These are phyloP conservation scores for Ivindomyrus marchei DNA, from an alignment of 2,113 vertebrate species.

Conservation along the genomic window DNA sequence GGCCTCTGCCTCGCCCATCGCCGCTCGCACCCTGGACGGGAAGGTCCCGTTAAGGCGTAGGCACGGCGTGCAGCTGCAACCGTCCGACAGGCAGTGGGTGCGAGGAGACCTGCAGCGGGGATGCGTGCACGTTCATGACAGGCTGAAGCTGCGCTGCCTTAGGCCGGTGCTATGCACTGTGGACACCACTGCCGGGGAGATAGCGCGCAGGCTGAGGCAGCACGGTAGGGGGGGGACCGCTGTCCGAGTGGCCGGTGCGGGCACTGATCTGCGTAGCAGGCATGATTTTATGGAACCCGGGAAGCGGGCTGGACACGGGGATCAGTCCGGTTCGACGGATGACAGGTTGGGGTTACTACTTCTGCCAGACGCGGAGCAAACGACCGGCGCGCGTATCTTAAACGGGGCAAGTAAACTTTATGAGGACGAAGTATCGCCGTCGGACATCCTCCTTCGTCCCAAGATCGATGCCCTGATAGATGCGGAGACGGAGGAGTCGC, in stretches of 20 bases:
- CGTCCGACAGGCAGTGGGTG: constrained; percentile 77
- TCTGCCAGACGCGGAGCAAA: constrained; percentile 11
- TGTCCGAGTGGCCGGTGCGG: constrained; percentile 57
- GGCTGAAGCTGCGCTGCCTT: constrained; percentile 61
- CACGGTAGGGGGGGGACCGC: constrained; percentile 59
- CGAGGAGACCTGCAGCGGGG: constrained; percentile 71
- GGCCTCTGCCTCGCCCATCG: constrained; percentile 51
- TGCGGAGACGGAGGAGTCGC: background rate
- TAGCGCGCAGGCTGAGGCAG: constrained; percentile 65
- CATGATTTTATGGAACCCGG: background rate
- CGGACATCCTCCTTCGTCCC: constrained; percentile 46
- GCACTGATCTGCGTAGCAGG: background rate
- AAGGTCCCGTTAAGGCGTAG: constrained; percentile 68
- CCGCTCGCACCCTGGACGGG: constrained; percentile 76
- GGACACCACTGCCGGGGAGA: constrained; percentile 72
- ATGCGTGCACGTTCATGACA: constrained; percentile 76
- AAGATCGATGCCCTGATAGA: background rate
- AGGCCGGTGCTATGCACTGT: constrained; percentile 78
- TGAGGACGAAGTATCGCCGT: constrained; percentile 43
- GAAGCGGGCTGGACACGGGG: constrained; percentile 19
- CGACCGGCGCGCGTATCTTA: constrained; percentile 25
- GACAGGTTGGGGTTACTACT: constrained; percentile 19
- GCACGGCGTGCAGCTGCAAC: constrained; percentile 72
- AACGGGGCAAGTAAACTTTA: constrained; percentile 25
- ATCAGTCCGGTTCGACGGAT: constrained; percentile 9